Base-by-base conservation (phyloP, 2,888 invertebrate genomes). In the Epinotia ramella region DNA sequence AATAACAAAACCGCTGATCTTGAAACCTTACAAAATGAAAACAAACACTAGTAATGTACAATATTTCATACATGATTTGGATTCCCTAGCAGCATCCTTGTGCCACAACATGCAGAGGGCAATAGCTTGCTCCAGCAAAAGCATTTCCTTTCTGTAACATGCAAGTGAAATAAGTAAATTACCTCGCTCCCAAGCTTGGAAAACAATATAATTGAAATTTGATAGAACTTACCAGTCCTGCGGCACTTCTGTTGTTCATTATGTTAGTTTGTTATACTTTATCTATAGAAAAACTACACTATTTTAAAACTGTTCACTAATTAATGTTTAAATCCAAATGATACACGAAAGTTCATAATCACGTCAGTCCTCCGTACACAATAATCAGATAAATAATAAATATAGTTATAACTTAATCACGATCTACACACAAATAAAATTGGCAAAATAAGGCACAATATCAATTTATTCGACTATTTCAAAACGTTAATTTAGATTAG, bases 241-340 rank as follows among this genome's bases (percentile, higher is more conserved):
- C 90, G 77, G 92, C 92, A 77, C 86, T 83, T 81, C 85, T 88
- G 68, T 85, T 89, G 76, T 87, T 85, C 89, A 89, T 80, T 57
- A 3, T 76, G 18, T 3, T 13, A 59, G n/a, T 70, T 40, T 33
- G 9, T 56, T 64, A 28, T 20, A 18, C n/a, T 16, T 66, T 56
- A 33, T 70, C 28, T 11, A 68, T 13, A n/a, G n/a, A 24, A 46
- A 7, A 69, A 24, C 18, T 13, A 13, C 12, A 57, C 18, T 56
- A 20, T 46, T 44, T 40, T 33, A 46, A 13, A 60, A 28, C n/a
- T 28, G 28, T n/a, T 56, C 16, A 59, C n/a, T 59, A 13, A 24
- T 57, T 59, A 13, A 24, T 57, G 9, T 57, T 12, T 20, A 57
- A 18, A 7, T 40, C 40, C 18, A 18, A 5, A 56, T 57, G 7